Percentiles rank a stretch among this genome's conserved stretches.
phyloP scores from a whole-genome alignment of 2,113 vertebrate species.

The Arvicanthis niloticus region DNA sequence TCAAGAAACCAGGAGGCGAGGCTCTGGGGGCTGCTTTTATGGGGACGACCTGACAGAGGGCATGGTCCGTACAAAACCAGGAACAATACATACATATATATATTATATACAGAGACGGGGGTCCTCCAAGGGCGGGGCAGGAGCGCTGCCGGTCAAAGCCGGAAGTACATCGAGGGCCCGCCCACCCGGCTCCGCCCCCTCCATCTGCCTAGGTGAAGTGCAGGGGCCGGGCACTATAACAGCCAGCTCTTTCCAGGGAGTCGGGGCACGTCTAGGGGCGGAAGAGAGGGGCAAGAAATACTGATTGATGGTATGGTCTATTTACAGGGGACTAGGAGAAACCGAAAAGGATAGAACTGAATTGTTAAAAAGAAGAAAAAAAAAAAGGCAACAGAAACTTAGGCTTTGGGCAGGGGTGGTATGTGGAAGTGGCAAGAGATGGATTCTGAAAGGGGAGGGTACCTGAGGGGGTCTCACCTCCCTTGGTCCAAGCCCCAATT shows the following conservation, averaged over 20 bases:
- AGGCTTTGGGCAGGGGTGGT: neutral
- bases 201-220: constrained; percentile 62
- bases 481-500: constrained; percentile 81
- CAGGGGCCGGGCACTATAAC: constrained; percentile 17
- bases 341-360: constrained; percentile 47
- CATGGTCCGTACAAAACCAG: constrained; percentile 86
- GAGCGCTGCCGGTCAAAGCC: neutral
- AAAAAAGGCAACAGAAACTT: constrained; percentile 71
- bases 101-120: constrained; percentile 86
- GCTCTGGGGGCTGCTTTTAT: constrained; percentile 84
- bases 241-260: constrained; percentile 60
- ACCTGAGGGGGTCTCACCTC: constrained; percentile 61
- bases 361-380: neutral
- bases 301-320: constrained; percentile 75
- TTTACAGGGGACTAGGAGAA: constrained; percentile 75
- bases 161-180: constrained; percentile 50
- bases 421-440: constrained; percentile 18
- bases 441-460: constrained; percentile 56
- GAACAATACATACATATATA: constrained; percentile 87
- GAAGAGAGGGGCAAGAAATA: constrained; percentile 69
- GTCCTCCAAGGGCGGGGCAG: constrained; percentile 67
- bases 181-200: constrained; percentile 69
- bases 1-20: constrained; percentile 73
- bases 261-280: neutral
- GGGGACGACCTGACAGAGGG: constrained; percentile 83